A percentile compares a stretch with the other conserved stretches of the same genome.
phyloP scores from a whole-genome alignment of 2,797 vertebrate species.

The Pteronotus mesoamericanus region DNA sequence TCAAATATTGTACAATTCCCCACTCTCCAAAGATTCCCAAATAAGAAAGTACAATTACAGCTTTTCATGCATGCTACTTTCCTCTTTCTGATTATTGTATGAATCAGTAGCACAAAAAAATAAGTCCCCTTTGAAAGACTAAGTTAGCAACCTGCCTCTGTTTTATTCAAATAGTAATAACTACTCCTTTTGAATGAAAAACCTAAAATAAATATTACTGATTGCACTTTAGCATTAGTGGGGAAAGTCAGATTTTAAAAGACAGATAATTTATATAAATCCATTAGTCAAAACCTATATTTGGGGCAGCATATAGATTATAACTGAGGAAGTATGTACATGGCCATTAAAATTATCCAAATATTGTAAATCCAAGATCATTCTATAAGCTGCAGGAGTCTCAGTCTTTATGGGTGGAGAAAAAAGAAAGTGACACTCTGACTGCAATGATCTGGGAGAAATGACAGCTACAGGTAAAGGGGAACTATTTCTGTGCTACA shows the following conservation, averaged over 20 bases:
- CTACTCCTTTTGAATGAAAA: neutral
- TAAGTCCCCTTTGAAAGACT: neutral
- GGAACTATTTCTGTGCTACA: slow-evolving; percentile 30
- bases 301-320: neutral
- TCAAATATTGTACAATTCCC: neutral
- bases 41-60: neutral
- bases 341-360: neutral
- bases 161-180: neutral
- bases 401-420: neutral
- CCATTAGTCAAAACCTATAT: neutral
- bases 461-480: neutral
- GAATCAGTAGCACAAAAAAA: neutral
- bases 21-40: neutral
- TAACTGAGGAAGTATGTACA: neutral
- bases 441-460: neutral
- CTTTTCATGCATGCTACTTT: neutral
- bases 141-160: neutral
- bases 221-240: neutral
- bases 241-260: neutral
- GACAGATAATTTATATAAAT: neutral
- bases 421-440: neutral
- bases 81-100: slow-evolving; percentile 18
- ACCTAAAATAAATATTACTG: neutral
- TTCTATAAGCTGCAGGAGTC: neutral
- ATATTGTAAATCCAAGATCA: neutral